phyloP scores from a whole-genome alignment of 2,113 vertebrate genomes.

The Myotis davidii region DNA sequence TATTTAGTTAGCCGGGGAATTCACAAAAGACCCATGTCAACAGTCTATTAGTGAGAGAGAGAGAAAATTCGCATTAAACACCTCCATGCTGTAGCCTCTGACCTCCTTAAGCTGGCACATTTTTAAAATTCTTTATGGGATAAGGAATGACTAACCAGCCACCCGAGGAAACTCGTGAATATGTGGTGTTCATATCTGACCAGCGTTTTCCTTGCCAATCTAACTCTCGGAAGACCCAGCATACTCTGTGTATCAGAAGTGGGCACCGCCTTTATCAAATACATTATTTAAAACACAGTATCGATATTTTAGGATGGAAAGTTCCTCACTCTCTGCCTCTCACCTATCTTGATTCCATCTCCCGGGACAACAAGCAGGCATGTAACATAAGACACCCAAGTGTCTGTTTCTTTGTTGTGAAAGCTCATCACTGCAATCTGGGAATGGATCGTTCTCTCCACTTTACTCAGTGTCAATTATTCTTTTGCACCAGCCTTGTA shows the following conservation, averaged over 20 bases:
- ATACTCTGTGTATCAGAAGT: slow-evolving; percentile 17
- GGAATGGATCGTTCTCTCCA: slow-evolving; percentile 71
- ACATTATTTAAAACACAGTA: slow-evolving; percentile 47
- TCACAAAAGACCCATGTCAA: slow-evolving; percentile 82
- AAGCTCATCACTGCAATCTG: slow-evolving; percentile 51
- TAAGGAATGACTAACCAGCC: slow-evolving; percentile 76
- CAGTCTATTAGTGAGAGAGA: slow-evolving; percentile 81
- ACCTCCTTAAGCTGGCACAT: slow-evolving; percentile 82
- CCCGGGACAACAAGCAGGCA: slow-evolving; percentile 25
- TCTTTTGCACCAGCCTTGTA: slow-evolving; percentile 66
- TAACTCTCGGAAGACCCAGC: slow-evolving; percentile 49
- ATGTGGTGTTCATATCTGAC: slow-evolving; percentile 60
- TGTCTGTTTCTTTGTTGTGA: not conserved
- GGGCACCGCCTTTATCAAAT: slow-evolving; percentile 34
- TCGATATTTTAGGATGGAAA: slow-evolving; percentile 42
- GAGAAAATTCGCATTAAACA: slow-evolving; percentile 81
- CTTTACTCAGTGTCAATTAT: slow-evolving; percentile 63
- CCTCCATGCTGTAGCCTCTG: slow-evolving; percentile 83
- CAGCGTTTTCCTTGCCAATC: slow-evolving; percentile 59
- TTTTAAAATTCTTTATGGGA: slow-evolving; percentile 83
- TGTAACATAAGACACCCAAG: not conserved
- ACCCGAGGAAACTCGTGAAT: slow-evolving; percentile 54
- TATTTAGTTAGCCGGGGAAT: slow-evolving; percentile 75
- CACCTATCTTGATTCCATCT: not conserved
- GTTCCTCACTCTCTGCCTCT: not conserved